Evolutionary conservation across 64 coral and sea anemone genomes (phyloP), one percentile per base, ranked within the genome.

Genomic region (Montipora cactus): DNA sequence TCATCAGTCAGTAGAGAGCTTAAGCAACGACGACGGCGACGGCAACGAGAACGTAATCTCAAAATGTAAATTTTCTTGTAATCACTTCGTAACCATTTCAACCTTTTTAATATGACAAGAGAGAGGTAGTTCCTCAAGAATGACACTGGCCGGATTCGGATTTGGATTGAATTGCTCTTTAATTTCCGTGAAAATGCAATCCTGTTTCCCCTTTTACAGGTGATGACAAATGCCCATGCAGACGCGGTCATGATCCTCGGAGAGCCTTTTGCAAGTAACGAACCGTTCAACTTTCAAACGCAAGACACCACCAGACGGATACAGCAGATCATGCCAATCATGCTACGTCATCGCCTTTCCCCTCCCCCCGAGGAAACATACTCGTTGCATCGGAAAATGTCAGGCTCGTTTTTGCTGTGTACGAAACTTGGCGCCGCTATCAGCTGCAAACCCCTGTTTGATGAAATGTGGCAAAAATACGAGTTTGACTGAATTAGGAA

Each of bases 211-310:
- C 47, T 76, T 11, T 93, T 44, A 18, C 44, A 95, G 93, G 93
- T 95, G 67, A 98, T 98, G 98, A 94, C 83, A 49, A 99, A 92
- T 45, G 92, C 95, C 74, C 98, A 99, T 74, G 92, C 92, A 59
- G 95, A 99, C 47, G 98, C 98, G 58, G 95, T 99, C 2, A 99
- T 99, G 98, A 99, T 99, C 19, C 80, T 99, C 2, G 98, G 98
- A 48, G 98, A 96, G 44, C 98, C 98, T 48, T 99, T 99, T 21
- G 80, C 91, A 23, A 88, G 49, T 2, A 37, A 91, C 61, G 59
- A 88, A 44, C 68, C 92, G 7, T 99, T 99, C 67, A 15, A 99
- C 57, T 99, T 99, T 72, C 87, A 86, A 15, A 89, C 81, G 46
- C 98, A 99, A 77, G 95, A 96, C 84, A 96, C 95, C 5, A 96